Base-by-base conservation (phyloP, 2,888 invertebrate species). In the Salticus scenicus region DNA sequence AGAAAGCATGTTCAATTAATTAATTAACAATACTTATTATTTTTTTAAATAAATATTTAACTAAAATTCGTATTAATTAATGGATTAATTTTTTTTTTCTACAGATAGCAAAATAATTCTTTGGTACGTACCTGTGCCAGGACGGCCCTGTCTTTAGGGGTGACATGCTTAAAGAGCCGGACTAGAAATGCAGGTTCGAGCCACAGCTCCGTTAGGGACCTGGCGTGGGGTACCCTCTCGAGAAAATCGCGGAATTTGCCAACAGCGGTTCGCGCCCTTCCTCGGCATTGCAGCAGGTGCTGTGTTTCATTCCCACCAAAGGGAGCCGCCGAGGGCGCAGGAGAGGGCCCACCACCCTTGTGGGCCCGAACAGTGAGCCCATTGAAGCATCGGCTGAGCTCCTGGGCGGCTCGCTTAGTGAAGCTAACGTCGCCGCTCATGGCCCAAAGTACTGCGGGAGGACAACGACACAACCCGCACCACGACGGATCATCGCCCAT, bases 111-210 rank as follows among this genome's bases (percentile, higher is more conserved):
- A n/a, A n/a, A n/a, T n/a, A n/a, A n/a, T n/a, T n/a, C 10, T 37
- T 37, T 7, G 37, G 57, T 20, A 57, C 57, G 24, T 70, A 85
- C 85, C 92, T 93, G 91, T 10, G 91, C 90, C 84, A 91, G 85
- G 20, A 89, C 88, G 31, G 90, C 89, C 81, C 91, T 88, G 80
- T 91, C 91, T 24, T 89, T 89, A 12, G 90, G 89, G 41, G 28
- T 73, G 5, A 87, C 69, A 64, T 87, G 75, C 31, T 76, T 79
- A 67, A 87, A 87, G 33, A 87, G 76, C 33, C 37, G 47, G 4
- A 37, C 70, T 30, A 88, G 67, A 64, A 88, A 88, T 1, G 51
- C 80, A 17, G 86, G 82, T 27, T 88, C 88, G 24, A 77, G 69
- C 88, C 86, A 87, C 33, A 88, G 73, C 5, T 87, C 87, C 5